These are phyloP conservation scores for Heteractis magnifica DNA, from an alignment of 92 coral and sea anemone genomes.

Conservation along the genomic window DNA sequence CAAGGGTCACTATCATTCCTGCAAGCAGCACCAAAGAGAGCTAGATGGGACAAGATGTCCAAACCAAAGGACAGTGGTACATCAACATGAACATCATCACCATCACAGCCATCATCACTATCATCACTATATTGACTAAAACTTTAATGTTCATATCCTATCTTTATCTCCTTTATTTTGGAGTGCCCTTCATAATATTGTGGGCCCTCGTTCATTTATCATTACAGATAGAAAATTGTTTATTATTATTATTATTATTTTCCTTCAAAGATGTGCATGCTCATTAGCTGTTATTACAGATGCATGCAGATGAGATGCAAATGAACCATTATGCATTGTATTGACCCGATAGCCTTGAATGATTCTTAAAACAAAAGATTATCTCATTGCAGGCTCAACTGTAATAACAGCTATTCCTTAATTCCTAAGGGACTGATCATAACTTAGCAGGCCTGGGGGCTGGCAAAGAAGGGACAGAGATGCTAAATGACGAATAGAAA, in stretches of 20 bases:
- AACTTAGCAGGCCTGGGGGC: too few species aligned
- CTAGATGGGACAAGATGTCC: conserved; percentile 40
- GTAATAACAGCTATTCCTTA: too few species aligned
- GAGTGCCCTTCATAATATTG: background rate
- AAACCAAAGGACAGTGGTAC: conserved; percentile 61
- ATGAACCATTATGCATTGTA: too few species aligned
- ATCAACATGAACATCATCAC: conserved; percentile 87
- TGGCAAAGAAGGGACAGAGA: too few species aligned
- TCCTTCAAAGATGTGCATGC: too few species aligned
- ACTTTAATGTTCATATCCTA: background rate
- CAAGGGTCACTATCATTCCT: conserved; percentile 48
- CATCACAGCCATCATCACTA: conserved; percentile 96
- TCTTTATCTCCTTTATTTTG: background rate
- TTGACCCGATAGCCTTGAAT: too few species aligned
- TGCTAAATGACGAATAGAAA: too few species aligned
- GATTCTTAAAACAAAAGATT: too few species aligned
- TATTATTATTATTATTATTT: background rate
- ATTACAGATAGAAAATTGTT: background rate
- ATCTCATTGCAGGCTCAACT: too few species aligned
- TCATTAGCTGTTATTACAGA: too few species aligned
- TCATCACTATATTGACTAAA: conserved; percentile 80
- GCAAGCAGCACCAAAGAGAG: conserved; percentile 59
- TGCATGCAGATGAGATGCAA: too few species aligned
- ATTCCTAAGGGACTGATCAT: too few species aligned
- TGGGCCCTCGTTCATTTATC: background rate